These are phyloP conservation scores for Remorina albescens DNA, from an alignment of 2,797 vertebrate genomes.

Conservation along the genomic window DNA sequence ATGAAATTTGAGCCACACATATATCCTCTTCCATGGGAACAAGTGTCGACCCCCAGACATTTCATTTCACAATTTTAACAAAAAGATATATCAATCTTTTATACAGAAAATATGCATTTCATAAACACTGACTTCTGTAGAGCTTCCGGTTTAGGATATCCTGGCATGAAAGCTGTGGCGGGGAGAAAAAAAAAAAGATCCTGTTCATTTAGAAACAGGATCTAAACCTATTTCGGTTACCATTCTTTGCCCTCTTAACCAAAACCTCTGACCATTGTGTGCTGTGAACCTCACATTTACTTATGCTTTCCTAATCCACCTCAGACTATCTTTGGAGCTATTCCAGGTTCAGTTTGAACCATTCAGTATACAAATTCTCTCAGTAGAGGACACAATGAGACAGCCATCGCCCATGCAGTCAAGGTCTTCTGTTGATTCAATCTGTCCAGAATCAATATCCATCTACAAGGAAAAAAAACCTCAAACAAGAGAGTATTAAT, in stretches of 20 bases:
- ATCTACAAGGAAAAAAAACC: conserved; percentile 46
- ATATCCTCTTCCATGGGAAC: background rate
- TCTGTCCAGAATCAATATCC: conserved; percentile 67
- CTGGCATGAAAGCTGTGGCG: background rate
- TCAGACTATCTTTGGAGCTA: conserved; percentile 43
- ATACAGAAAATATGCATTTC: no score
- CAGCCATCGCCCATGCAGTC: conserved; percentile 26
- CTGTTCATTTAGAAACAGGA: conserved; percentile 34
- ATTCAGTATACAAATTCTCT: conserved; percentile 47
- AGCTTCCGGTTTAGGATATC: no score
- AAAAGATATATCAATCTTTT: no score
- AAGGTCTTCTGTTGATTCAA: conserved; percentile 67
- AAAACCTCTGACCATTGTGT: conserved; percentile 1
- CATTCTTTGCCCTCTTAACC: conserved; percentile 30
- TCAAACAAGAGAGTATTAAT: conserved; percentile 28
- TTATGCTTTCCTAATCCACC: conserved; percentile 17
- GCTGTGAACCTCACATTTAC: conserved; percentile 18
- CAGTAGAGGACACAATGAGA: conserved; percentile 50
- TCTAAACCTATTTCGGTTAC: conserved; percentile 22
- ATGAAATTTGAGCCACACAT: background rate
- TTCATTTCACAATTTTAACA: no score
- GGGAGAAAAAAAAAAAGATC: no score
- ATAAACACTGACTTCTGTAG: no score
- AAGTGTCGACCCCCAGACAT: no score
- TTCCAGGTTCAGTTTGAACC: conserved; percentile 54